Percentiles rank a stretch among this genome's conserved stretches.
Conservation (phyloP, 2,113 vertebrate genomes). For the Scalopus aquaticus region DNA sequence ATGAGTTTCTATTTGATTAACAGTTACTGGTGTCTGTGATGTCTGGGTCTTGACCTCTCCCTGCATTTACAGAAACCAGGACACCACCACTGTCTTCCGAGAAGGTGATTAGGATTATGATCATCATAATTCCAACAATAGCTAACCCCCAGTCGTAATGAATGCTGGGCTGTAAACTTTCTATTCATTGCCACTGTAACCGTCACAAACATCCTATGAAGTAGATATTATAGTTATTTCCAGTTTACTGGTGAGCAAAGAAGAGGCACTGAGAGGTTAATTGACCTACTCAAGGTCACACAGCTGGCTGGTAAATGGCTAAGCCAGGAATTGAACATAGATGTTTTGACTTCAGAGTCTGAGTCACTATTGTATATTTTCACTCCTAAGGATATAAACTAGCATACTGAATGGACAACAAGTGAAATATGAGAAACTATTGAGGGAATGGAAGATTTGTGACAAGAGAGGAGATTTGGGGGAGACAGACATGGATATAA, state of each 20-base stretch:
- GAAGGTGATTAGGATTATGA: background rate
- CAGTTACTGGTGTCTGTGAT: background rate
- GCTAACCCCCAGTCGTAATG: background rate
- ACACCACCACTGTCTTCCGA: background rate
- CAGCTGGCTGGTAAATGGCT: background rate
- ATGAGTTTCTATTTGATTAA: constrained; percentile 17
- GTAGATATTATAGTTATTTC: background rate
- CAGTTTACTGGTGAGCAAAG: background rate
- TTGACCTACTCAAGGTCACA: background rate
- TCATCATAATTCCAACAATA: background rate
- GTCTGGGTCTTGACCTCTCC: background rate
- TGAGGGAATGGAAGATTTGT: background rate
- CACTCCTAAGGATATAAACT: background rate
- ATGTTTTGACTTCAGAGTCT: background rate
- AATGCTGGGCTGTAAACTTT: background rate
- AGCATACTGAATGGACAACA: background rate
- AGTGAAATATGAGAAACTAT: background rate
- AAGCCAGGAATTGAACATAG: background rate
- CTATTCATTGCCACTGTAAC: background rate
- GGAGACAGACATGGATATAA: background rate
- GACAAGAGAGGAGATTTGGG: background rate
- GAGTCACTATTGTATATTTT: background rate
- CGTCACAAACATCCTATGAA: background rate
- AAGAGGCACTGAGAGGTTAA: background rate
- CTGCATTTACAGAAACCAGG: background rate